phyloP scores from a whole-genome alignment of 2,888 invertebrate species.

The Dilophus febrilis region DNA sequence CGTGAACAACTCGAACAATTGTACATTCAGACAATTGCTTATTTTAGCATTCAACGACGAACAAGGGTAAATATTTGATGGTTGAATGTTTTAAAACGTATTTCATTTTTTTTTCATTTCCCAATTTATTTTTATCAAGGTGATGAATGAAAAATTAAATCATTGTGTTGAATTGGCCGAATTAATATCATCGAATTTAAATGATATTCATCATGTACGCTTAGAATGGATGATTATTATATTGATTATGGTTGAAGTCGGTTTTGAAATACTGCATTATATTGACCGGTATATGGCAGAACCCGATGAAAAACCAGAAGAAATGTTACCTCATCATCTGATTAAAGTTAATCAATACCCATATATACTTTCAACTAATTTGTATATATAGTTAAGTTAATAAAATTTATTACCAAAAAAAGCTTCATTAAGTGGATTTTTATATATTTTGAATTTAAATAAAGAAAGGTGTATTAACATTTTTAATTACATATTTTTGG shows the following conservation, averaged over 20 bases:
- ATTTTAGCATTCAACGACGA: conserved; percentile 69
- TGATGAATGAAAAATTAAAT: conserved; percentile 87
- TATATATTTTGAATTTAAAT: too few relatives aligned
- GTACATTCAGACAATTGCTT: conserved; percentile 64
- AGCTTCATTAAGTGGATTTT: too few relatives aligned
- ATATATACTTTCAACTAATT: too few relatives aligned
- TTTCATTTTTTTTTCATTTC: conserved; percentile 19
- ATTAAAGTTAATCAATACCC: too few relatives aligned
- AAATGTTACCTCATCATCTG: too few relatives aligned
- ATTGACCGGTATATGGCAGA: conserved; percentile 37
- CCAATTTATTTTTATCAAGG: conserved; percentile 37
- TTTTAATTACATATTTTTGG: too few relatives aligned
- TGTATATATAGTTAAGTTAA: too few relatives aligned
- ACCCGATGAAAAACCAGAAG: neutral
- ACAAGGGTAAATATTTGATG: conserved; percentile 44
- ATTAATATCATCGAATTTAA: conserved; percentile 73
- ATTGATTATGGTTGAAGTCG: conserved; percentile 88
- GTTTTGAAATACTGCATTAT: conserved; percentile 65
- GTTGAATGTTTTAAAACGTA: conserved; percentile 1
- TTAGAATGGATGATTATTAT: conserved; percentile 96
- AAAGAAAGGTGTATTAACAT: too few relatives aligned
- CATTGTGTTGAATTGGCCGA: conserved; percentile 89
- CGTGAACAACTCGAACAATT: conserved; percentile 72
- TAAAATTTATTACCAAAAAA: too few relatives aligned
- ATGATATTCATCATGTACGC: conserved; percentile 80